Percentiles rank a stretch among this genome's conserved stretches.
Conservation (phyloP, 2,797 vertebrate genomes). For the Lophura swinhoii region DNA sequence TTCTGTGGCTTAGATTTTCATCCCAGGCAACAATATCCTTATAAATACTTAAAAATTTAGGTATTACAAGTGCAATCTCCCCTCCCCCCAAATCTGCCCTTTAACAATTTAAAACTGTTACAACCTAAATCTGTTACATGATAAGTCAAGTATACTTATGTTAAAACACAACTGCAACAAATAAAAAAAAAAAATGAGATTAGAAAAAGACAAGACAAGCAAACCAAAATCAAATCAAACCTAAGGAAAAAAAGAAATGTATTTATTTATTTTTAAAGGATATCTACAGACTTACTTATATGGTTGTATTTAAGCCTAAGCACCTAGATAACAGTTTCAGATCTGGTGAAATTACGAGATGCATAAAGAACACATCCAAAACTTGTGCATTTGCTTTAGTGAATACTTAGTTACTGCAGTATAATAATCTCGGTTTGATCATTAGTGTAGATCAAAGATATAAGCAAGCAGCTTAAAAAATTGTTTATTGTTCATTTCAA, state of each 20-base stretch:
- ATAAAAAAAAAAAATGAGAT: not conserved
- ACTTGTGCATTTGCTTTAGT: not conserved
- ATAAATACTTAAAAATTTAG: not conserved
- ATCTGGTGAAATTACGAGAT: not conserved
- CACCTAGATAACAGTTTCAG: not conserved
- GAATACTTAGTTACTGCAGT: not conserved
- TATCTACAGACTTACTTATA: not conserved
- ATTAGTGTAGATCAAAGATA: not conserved
- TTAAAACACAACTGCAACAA: not conserved
- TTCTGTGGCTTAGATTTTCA: not conserved
- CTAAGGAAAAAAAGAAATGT: not conserved
- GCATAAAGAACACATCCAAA: not conserved
- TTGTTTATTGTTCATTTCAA: not conserved
- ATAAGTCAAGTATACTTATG: not conserved
- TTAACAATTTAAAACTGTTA: not conserved
- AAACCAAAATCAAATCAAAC: not conserved
- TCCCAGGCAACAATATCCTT: not conserved
- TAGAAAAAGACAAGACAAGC: not conserved
- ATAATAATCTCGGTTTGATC: not conserved
- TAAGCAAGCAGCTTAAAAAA: not conserved
- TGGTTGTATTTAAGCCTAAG: not conserved
- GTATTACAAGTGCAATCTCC: not conserved
- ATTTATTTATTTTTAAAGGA: not conserved
- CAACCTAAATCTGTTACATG: not conserved
- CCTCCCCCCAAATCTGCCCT: not conserved